phyloP scores from a whole-genome alignment of 1,140 invertebrate species.

The Samia ricini region DNA sequence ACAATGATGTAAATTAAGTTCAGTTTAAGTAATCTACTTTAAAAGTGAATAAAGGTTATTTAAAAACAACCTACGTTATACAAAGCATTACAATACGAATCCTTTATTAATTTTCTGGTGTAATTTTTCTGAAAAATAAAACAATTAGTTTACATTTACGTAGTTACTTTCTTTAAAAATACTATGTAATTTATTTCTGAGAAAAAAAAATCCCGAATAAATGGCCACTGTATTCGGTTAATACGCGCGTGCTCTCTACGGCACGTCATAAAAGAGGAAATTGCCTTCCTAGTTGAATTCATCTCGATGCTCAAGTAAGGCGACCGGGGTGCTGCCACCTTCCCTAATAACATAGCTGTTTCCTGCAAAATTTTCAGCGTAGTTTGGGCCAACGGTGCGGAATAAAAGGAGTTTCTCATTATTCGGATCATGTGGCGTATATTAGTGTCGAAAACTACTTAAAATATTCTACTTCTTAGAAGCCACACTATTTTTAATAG shows the following conservation, averaged over 20 bases:
- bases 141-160: too few relatives aligned
- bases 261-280: slow-evolving; percentile 68
- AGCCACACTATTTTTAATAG: too few relatives aligned
- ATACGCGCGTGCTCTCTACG: slow-evolving; percentile 47
- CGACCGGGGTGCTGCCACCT: slow-evolving; percentile 33
- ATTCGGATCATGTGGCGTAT: too few relatives aligned
- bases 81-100: too few relatives aligned
- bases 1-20: too few relatives aligned
- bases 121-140: too few relatives aligned
- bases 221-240: slow-evolving; percentile 38
- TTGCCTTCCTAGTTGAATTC: slow-evolving; percentile 72
- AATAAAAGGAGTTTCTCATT: slow-evolving; percentile 10
- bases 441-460: too few relatives aligned
- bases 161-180: neutral
- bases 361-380: slow-evolving; percentile 50
- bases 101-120: too few relatives aligned
- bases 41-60: too few relatives aligned
- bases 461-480: too few relatives aligned
- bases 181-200: neutral
- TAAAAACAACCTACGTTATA: too few relatives aligned
- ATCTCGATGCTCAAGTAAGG: slow-evolving; percentile 27
- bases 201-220: slow-evolving; percentile 20
- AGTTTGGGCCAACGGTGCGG: slow-evolving; percentile 44
- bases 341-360: slow-evolving; percentile 54
- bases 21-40: too few relatives aligned